phyloP scores from a whole-genome alignment of 2,888 invertebrate species.

The Drosophila histrio region DNA sequence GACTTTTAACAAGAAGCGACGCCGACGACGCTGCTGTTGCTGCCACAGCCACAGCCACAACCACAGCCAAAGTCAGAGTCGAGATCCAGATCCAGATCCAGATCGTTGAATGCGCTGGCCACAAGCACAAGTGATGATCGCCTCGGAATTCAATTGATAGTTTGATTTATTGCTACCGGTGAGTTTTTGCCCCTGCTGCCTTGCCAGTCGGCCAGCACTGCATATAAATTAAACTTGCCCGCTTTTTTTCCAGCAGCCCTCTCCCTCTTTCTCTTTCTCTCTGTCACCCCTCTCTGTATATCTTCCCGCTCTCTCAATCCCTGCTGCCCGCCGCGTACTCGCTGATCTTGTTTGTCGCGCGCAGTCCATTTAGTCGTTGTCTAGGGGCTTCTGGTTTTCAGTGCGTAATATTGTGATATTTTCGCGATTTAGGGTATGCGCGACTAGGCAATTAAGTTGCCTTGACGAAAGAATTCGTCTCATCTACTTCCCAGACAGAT shows the following conservation, averaged over 20 bases:
- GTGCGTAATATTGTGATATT: constrained; percentile 60
- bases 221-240: constrained; percentile 76
- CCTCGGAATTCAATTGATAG: constrained; percentile 84
- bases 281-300: background rate
- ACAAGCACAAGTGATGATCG: constrained; percentile 80
- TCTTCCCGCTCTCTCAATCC: background rate
- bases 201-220: constrained; percentile 47
- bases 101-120: constrained; percentile 21
- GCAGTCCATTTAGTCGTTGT: constrained; percentile 69
- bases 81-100: constrained; percentile 29
- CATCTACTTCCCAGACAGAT: background rate
- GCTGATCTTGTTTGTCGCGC: constrained; percentile 81
- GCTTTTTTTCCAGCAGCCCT: constrained; percentile 43
- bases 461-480: background rate
- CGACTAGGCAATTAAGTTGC: background rate
- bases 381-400: constrained; percentile 79
- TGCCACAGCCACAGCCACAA: background rate
- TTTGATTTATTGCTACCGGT: constrained; percentile 84
- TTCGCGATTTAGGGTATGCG: constrained; percentile 15
- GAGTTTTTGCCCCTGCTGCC: constrained; percentile 56
- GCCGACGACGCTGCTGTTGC: constrained; percentile 12
- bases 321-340: constrained; percentile 46
- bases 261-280: background rate
- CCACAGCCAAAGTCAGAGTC: background rate
- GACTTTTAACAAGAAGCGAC: constrained; percentile 76